phyloP scores from a whole-genome alignment of 2,797 vertebrate genomes.

The Aphelocoma californica region DNA sequence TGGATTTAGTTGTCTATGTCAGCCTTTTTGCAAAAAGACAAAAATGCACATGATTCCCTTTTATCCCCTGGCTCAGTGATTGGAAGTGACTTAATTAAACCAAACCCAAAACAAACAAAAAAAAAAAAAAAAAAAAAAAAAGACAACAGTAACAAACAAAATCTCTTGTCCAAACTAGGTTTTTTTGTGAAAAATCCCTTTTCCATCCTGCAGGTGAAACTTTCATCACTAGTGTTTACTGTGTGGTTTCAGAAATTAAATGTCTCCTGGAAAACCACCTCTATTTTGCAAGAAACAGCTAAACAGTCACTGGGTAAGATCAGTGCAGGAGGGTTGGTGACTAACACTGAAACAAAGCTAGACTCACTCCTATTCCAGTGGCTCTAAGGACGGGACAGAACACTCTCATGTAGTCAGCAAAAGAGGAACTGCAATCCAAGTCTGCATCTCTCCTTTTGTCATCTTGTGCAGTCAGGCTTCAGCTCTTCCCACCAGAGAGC shows the following conservation, averaged over 20 bases:
- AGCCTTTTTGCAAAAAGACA: background rate
- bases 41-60: background rate
- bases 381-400: background rate
- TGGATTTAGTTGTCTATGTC: background rate
- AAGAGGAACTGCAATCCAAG: background rate
- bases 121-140: too few species aligned
- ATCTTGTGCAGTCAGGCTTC: background rate
- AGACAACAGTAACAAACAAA: rapidly evolving
- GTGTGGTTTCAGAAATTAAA: background rate
- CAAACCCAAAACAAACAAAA: background rate
- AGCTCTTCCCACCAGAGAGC: background rate
- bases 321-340: background rate
- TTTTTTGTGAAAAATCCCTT: background rate
- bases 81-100: background rate
- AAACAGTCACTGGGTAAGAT: background rate
- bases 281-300: background rate
- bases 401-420: background rate
- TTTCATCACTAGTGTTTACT: background rate
- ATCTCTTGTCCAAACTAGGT: background rate
- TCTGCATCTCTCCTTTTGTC: background rate
- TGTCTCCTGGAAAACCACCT: background rate
- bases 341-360: background rate
- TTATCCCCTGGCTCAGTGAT: background rate
- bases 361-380: background rate
- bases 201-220: background rate